phyloP scores from a whole-genome alignment of 2,888 invertebrate species.

The Falcaria lacertinaria region DNA sequence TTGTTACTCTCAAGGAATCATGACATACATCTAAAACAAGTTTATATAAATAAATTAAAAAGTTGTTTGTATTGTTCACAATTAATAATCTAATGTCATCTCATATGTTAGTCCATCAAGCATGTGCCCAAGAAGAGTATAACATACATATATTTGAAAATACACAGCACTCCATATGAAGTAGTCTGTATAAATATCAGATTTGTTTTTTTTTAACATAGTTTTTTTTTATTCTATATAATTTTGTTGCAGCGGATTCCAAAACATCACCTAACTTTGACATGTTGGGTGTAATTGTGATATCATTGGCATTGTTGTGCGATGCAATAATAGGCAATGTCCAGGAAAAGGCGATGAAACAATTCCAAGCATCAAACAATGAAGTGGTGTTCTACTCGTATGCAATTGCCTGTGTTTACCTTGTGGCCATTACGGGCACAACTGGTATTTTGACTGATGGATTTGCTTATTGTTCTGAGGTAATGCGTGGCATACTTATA shows the following conservation, averaged over 20 bases:
- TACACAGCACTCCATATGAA: too few species aligned
- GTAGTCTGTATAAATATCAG: too few species aligned
- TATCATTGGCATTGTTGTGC: slow-evolving; percentile 91
- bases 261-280: slow-evolving; percentile 87
- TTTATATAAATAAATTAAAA: too few species aligned
- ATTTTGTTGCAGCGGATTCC: slow-evolving; percentile 82
- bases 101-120: too few species aligned
- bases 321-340: slow-evolving; percentile 98
- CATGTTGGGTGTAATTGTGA: slow-evolving; percentile 84
- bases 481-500: slow-evolving; percentile 42
- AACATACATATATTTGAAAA: too few species aligned
- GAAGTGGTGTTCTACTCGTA: slow-evolving; percentile 97
- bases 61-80: too few species aligned
- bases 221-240: background rate
- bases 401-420: slow-evolving; percentile 90
- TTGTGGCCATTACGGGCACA: slow-evolving; percentile 84
- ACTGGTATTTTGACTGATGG: slow-evolving; percentile 88
- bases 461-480: slow-evolving; percentile 86
- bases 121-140: too few species aligned
- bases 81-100: too few species aligned
- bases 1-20: too few species aligned
- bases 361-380: slow-evolving; percentile 89
- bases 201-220: too few species aligned
- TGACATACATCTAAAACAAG: too few species aligned
- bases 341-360: slow-evolving; percentile 96